Evolutionary conservation across 2,888 invertebrate species (phyloP).

Genomic region (Macaria liturata): DNA sequence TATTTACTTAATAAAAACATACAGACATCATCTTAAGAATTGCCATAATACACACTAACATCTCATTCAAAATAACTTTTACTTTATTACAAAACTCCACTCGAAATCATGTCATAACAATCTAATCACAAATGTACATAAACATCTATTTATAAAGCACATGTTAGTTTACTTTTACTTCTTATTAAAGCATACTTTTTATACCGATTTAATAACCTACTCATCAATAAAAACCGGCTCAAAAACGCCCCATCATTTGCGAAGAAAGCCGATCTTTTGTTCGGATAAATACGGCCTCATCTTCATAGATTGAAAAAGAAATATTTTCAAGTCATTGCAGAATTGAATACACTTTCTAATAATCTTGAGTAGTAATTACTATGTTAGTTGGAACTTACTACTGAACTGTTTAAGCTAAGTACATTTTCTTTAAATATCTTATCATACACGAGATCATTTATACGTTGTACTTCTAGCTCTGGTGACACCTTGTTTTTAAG

Average conservation of each 20-base stretch:
- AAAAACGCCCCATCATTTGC: conserved; percentile 30
- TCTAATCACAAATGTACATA: conserved; percentile 17
- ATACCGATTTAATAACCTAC: conserved; percentile 9
- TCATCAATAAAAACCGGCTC: conserved; percentile 15
- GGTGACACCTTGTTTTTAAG: too few species aligned
- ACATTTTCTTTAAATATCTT: neutral
- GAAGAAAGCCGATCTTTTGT: conserved; percentile 33
- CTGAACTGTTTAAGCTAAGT: conserved; percentile 20
- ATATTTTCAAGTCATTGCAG: conserved; percentile 26
- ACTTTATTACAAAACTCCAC: conserved; percentile 16
- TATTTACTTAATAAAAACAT: too few species aligned
- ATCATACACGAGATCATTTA: too few species aligned
- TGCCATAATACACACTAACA: too few species aligned
- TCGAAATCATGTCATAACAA: conserved; percentile 10
- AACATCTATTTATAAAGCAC: conserved; percentile 7
- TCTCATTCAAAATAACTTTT: conserved; percentile 12
- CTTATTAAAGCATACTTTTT: conserved; percentile 14
- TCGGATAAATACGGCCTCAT: conserved; percentile 19
- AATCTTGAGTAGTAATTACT: conserved; percentile 26
- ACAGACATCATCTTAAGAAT: too few species aligned
- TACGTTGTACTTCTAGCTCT: neutral
- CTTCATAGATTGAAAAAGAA: conserved; percentile 27
- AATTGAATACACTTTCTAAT: conserved; percentile 34
- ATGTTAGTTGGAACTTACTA: conserved; percentile 24
- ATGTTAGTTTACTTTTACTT: conserved; percentile 20